Percentiles rank a stretch among this genome's conserved stretches.
Evolutionary conservation across 2,113 vertebrate genomes (phyloP).

Genomic region (Chionodraco myersi): DNA sequence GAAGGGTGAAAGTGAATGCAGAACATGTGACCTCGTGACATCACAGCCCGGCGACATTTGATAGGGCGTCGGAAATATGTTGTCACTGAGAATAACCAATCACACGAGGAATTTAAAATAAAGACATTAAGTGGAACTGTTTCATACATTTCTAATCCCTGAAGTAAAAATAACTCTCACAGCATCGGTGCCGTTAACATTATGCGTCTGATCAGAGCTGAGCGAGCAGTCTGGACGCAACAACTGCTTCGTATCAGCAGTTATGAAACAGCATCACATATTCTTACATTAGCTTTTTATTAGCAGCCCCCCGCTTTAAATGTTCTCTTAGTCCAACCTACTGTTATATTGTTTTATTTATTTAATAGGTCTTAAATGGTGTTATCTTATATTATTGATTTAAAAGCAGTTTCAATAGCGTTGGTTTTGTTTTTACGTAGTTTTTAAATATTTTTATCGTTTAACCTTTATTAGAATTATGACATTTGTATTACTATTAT

Average conservation of each 20-base stretch:
- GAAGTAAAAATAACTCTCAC: conserved; percentile 4
- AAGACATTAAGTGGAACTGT: not conserved
- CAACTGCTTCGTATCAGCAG: conserved; percentile 18
- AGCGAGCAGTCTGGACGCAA: conserved; percentile 18
- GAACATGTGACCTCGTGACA: conserved; percentile 52
- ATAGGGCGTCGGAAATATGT: conserved; percentile 35
- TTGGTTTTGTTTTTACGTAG: too few species aligned
- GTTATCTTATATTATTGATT: too few species aligned
- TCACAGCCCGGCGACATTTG: conserved; percentile 35
- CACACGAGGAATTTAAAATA: not conserved
- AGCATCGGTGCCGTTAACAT: not conserved
- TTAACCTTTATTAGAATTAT: too few species aligned
- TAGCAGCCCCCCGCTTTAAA: too few species aligned
- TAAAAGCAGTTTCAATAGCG: too few species aligned
- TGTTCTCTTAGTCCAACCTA: too few species aligned
- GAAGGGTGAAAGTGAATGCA: conserved; percentile 58
- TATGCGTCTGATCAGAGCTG: conserved; percentile 4
- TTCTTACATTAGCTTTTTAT: too few species aligned
- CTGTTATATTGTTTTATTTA: too few species aligned
- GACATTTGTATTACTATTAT: too few species aligned
- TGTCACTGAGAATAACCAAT: conserved; percentile 23
- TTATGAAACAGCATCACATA: too few species aligned
- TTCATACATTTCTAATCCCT: not conserved
- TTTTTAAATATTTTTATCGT: too few species aligned
- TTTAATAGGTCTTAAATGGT: too few species aligned